These are phyloP conservation scores for Agriopis marginaria DNA, from an alignment of 2,888 invertebrate species.

Conservation along the genomic window DNA sequence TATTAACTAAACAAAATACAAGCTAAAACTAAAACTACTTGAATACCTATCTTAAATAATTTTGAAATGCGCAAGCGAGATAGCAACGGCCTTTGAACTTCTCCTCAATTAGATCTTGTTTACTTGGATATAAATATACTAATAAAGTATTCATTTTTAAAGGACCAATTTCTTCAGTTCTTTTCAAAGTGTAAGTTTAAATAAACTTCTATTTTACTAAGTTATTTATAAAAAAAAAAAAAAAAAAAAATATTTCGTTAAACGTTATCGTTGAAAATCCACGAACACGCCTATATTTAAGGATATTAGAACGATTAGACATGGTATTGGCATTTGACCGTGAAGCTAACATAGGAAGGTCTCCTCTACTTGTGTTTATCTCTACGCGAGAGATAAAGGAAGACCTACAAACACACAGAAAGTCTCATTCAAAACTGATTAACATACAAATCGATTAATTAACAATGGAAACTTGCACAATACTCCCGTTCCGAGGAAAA, in stretches of 20 bases:
- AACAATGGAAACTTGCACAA: slow-evolving; percentile 36
- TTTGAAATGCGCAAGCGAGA: no score
- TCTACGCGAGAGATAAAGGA: slow-evolving; percentile 18
- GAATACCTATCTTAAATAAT: no score
- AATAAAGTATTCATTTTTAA: no score
- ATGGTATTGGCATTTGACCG: slow-evolving; percentile 25
- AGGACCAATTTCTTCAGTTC: no score
- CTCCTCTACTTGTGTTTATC: slow-evolving; percentile 11
- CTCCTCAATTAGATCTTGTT: no score
- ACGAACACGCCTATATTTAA: slow-evolving; percentile 6
- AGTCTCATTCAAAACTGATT: slow-evolving; percentile 39
- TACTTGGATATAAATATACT: no score
- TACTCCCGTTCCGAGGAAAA: slow-evolving; percentile 31
- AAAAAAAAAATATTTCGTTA: neutral
- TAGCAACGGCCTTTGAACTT: no score
- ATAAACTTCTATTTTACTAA: no score
- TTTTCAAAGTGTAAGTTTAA: no score
- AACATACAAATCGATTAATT: slow-evolving; percentile 44
- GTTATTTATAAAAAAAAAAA: no score
- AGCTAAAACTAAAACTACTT: no score
- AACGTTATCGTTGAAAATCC: neutral
- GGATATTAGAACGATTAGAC: slow-evolving; percentile 26
- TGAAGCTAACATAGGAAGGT: slow-evolving; percentile 23
- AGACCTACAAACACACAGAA: slow-evolving; percentile 35
- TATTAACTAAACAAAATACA: no score